Conservation (phyloP, 2,888 invertebrate genomes). For the Biston stratarius region DNA sequence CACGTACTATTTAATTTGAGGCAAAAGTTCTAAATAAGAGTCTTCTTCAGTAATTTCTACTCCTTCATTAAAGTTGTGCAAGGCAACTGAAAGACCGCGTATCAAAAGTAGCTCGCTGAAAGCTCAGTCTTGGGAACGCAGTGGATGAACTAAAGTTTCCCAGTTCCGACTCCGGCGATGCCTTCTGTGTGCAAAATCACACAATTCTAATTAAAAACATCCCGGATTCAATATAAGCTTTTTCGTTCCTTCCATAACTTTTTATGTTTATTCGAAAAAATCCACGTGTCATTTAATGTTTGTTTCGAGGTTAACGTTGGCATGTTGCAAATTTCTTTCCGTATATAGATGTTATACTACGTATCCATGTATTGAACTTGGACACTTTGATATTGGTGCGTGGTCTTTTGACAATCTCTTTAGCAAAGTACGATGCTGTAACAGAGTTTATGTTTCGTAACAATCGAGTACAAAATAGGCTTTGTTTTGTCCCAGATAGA, state of each 20-base stretch:
- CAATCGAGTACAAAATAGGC: constrained; percentile 25
- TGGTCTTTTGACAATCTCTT: constrained; percentile 35
- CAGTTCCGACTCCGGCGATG: constrained; percentile 38
- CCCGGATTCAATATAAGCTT: constrained; percentile 48
- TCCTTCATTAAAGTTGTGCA: constrained; percentile 36
- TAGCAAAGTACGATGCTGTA: constrained; percentile 33
- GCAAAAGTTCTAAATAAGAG: constrained; percentile 15
- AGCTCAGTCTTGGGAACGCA: constrained; percentile 37
- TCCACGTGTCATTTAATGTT: constrained; percentile 65
- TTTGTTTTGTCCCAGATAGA: constrained; percentile 37
- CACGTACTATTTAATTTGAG: constrained; percentile 6
- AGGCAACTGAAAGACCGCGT: constrained; percentile 38
- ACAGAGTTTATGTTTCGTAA: constrained; percentile 31
- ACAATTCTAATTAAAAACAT: constrained; percentile 75
- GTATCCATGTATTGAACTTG: constrained; percentile 43
- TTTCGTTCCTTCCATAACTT: constrained; percentile 57
- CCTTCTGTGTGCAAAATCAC: constrained; percentile 59
- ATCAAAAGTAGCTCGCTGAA: constrained; percentile 46
- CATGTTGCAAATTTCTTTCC: constrained; percentile 53
- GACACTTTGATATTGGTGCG: constrained; percentile 38
- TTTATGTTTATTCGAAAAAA: constrained; percentile 62
- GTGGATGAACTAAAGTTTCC: constrained; percentile 47
- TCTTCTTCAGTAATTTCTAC: constrained; percentile 13
- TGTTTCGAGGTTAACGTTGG: constrained; percentile 57
- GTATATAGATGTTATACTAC: constrained; percentile 40